Percentiles rank a stretch among this genome's conserved stretches.
Conservation (phyloP, 2,113 vertebrate genomes). For the Lepisosteus osseus region DNA sequence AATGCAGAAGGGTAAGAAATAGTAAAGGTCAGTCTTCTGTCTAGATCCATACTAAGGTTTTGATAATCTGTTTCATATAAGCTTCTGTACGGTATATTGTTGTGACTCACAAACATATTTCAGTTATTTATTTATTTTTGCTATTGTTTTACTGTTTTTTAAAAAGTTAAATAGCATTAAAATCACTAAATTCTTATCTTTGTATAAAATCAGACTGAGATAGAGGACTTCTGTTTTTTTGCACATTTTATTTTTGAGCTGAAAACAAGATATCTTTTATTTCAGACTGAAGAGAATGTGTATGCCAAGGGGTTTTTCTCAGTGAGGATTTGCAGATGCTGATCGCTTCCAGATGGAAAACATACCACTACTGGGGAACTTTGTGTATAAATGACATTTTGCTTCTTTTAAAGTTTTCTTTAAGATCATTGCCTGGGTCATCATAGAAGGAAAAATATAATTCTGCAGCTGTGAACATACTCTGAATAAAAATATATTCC, state of each 20-base stretch:
- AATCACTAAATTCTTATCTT: no score
- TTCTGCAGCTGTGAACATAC: no score
- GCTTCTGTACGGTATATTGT: constrained; percentile 39
- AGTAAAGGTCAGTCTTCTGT: no score
- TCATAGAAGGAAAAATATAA: no score
- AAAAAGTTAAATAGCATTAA: not conserved
- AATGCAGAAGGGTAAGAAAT: no score
- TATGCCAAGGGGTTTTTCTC: not conserved
- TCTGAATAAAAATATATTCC: no score
- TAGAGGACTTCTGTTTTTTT: constrained; percentile 19
- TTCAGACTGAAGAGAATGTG: constrained; percentile 1
- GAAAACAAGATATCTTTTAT: constrained; percentile 25
- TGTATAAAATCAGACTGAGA: not conserved
- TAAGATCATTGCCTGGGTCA: not conserved
- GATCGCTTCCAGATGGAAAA: constrained; percentile 33
- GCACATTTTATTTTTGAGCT: constrained; percentile 11
- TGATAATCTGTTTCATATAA: not conserved
- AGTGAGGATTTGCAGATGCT: constrained; percentile 20
- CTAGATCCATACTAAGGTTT: no score
- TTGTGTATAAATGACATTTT: constrained; percentile 11
- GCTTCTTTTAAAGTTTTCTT: not conserved
- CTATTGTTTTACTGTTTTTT: constrained; percentile 26
- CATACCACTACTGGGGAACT: constrained; percentile 9
- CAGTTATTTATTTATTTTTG: constrained; percentile 27
- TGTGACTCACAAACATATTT: constrained; percentile 30